A percentile compares a stretch with the other conserved stretches of the same genome.
phyloP scores from a whole-genome alignment of 2,113 vertebrate genomes.

The Murina feae region DNA sequence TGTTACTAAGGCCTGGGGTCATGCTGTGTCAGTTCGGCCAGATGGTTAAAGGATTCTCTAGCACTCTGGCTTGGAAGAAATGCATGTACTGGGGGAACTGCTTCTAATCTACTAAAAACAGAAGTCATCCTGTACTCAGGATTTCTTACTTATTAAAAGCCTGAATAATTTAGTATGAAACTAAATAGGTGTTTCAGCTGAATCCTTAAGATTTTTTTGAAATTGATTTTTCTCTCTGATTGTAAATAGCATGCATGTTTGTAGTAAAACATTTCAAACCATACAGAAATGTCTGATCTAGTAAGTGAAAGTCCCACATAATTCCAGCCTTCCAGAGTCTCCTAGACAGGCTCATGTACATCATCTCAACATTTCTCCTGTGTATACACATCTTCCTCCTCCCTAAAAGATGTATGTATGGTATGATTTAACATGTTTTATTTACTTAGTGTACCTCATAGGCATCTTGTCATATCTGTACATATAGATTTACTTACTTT shows the following conservation, averaged over 20 bases:
- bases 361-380: background rate
- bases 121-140: background rate
- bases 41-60: background rate
- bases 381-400: background rate
- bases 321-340: background rate
- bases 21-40: background rate
- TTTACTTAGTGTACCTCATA: background rate
- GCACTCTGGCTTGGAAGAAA: background rate
- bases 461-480: background rate
- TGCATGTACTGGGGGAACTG: background rate
- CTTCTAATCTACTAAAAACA: background rate
- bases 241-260: background rate
- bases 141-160: background rate
- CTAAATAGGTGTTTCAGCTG: background rate
- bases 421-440: background rate
- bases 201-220: background rate
- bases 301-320: background rate
- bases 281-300: background rate
- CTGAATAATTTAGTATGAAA: background rate
- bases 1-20: background rate
- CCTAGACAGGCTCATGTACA: background rate
- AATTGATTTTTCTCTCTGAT: background rate
- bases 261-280: conserved; percentile 8
- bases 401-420: background rate
- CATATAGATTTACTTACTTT: background rate